These are phyloP conservation scores for Acinonyx jubatus DNA, from an alignment of 2,113 vertebrate species.

Conservation along the genomic window DNA sequence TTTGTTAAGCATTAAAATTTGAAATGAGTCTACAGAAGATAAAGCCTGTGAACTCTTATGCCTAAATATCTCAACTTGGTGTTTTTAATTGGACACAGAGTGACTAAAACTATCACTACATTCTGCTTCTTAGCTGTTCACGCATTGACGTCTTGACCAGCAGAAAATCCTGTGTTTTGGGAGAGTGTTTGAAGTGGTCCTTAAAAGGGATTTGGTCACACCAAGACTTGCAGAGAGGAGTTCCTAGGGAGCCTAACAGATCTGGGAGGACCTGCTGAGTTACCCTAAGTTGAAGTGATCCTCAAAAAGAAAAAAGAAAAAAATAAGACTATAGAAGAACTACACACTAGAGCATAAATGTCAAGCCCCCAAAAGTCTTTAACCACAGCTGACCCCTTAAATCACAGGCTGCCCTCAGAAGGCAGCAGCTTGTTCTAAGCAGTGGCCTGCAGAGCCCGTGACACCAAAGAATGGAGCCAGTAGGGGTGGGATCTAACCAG, in stretches of 20 bases:
- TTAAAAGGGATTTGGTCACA: not conserved
- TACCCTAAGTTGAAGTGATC: not conserved
- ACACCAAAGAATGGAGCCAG: not conserved
- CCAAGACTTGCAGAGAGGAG: not conserved
- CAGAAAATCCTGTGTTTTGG: not conserved
- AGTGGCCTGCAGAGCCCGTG: not conserved
- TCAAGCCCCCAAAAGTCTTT: not conserved
- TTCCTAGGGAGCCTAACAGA: not conserved
- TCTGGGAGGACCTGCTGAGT: not conserved
- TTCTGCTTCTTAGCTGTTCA: not conserved
- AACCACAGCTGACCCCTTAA: not conserved
- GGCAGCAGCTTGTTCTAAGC: not conserved
- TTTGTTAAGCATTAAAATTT: conserved; percentile 11
- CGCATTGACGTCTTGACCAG: not conserved
- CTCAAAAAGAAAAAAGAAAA: not conserved
- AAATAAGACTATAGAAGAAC: not conserved
- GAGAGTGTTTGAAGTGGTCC: not conserved
- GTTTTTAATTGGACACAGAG: not conserved
- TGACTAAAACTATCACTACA: not conserved
- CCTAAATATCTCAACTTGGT: not conserved
- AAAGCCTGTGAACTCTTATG: not conserved
- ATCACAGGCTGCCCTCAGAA: not conserved
- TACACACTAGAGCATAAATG: not conserved
- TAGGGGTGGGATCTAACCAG: not conserved
- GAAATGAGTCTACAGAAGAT: conserved; percentile 11